Evolutionary conservation across 1,140 invertebrate genomes (phyloP).

Genomic region (Heliothis virescens): DNA sequence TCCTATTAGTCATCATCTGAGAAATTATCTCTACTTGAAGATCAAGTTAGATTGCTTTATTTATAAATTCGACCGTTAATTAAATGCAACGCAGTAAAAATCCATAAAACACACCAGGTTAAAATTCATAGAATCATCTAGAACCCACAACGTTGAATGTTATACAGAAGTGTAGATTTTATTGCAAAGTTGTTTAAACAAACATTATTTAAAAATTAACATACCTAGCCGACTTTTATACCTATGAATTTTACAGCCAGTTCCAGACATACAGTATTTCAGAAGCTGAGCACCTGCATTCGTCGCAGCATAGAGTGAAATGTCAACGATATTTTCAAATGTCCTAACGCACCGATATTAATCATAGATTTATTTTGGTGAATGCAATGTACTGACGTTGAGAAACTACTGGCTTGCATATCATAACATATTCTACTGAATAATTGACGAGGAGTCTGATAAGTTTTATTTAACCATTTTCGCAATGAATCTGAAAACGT

Average conservation of each 20-base stretch:
- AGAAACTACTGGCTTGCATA: constrained; percentile 35
- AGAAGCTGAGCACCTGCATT: constrained; percentile 39
- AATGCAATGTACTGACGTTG: constrained; percentile 52
- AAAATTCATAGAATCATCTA: background rate
- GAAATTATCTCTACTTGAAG: too few relatives aligned
- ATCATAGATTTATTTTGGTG: constrained; percentile 65
- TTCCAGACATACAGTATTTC: constrained; percentile 10
- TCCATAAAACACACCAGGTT: too few relatives aligned
- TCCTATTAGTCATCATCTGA: too few relatives aligned
- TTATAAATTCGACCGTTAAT: background rate
- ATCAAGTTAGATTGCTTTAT: too few relatives aligned
- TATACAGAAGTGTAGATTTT: constrained; percentile 22
- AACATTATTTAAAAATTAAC: constrained; percentile 26
- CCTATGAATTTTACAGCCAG: background rate
- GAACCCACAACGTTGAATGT: background rate
- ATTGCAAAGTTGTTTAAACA: constrained; percentile 21
- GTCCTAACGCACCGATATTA: constrained; percentile 58
- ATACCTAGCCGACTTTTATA: constrained; percentile 7
- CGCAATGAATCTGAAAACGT: background rate
- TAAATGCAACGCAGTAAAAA: too few relatives aligned
- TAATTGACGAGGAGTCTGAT: too few relatives aligned
- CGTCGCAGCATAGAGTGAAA: constrained; percentile 52
- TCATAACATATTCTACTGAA: background rate
- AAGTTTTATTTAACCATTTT: background rate
- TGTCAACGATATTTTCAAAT: constrained; percentile 64